Evolutionary conservation across 1,140 invertebrate species (phyloP), one percentile per base, ranked within the genome.

Genomic region (Tetramorium parvispinum): DNA sequence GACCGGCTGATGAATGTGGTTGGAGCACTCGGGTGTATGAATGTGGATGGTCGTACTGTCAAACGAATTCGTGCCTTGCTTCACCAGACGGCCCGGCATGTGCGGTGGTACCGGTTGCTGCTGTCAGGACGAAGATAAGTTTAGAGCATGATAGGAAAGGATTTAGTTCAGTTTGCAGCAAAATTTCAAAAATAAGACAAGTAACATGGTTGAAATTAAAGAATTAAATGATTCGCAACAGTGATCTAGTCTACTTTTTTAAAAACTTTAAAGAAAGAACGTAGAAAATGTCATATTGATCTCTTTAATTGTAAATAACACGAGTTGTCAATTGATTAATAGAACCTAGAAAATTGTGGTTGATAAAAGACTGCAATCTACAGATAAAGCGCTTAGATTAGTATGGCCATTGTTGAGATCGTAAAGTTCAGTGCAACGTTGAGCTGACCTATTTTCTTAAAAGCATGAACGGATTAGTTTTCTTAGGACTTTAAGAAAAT

Each of bases 21-120:
- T 97, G 55, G 97, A 97, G 94, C 97, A 98, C 94, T 98, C 97
- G 37, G 97, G 96, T 88, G 98, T 98, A 94, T 98, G 98, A 90
- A 98, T 97, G 95, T 98, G 97, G 85, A 97, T 97, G 85, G 97
- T 97, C 71, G 96, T 96, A 91, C 96, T 96, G 93, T 98, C 97
- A 95, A 98, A 96, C 89, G 97, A 97, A 94, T 97, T 95, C 66
- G 95, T 96, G 92, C 97, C 96, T 94, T 97, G 95, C 94, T 97
- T 96, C 92, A 96, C 95, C 81, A 96, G 96, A 65, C 97, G 96
- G 86, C 91, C 85, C 53, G 93, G 91, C 75, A 93, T 92, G 73
- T 94, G 93, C 85, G 91, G 83, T 66, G 94, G 91, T 59, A 89
- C 88, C 63, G 93, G 91, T 40, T 86, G 91, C 85, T 90, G 88